Evolutionary conservation across 1,140 invertebrate species (phyloP), one percentile per base, ranked within the genome.

Genomic region (Eufriesea mexicana): DNA sequence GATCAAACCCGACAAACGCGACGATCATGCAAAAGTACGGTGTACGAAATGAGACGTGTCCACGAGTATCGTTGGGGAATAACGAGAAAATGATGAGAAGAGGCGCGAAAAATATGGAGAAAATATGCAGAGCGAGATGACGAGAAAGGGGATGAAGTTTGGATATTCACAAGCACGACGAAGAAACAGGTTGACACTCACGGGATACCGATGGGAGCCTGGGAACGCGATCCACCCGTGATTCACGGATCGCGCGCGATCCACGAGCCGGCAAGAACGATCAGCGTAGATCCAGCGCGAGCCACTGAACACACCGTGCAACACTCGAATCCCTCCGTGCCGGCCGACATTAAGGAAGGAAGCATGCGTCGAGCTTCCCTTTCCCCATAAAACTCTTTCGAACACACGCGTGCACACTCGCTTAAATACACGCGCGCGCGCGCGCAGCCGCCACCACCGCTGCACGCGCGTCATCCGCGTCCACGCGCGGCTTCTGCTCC

Each of bases 291-390:
- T 82, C 83, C 71, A 84, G 81, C 78, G 79, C 76, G 71, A 90
- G 71, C 66, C 64, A 87, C 82, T 85, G 79, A 83, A 75, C 78
- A 89, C 78, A 89, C 88, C 73, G 85, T 42, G 83, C 79, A 90
- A 86, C 70, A 87, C 71, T 87, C 72, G 79, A 59, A 87, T 68
- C 86, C 78, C 64, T 42, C 70, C 62, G 54, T 84, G 87, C 89
- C 85, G 23, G 14, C 57, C 42, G 49, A 73, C 80, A 73, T 87
- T 84, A 86, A 85, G 87, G 83, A 87, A 89, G 75, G 91, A 91
- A 86, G 88, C 91, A 92, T 92, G 92, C 92, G 91, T 92, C 89
- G 87, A 85, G 84, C 79, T 91, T 90, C 87, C 91, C 89, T 90
- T 91, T 89, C 89, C 88, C 81, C 86, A 55, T 87, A 80, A 81